Evolutionary conservation across 2,888 invertebrate genomes (phyloP), one percentile per base, ranked within the genome.

Genomic region (Ectropis crepuscularia): DNA sequence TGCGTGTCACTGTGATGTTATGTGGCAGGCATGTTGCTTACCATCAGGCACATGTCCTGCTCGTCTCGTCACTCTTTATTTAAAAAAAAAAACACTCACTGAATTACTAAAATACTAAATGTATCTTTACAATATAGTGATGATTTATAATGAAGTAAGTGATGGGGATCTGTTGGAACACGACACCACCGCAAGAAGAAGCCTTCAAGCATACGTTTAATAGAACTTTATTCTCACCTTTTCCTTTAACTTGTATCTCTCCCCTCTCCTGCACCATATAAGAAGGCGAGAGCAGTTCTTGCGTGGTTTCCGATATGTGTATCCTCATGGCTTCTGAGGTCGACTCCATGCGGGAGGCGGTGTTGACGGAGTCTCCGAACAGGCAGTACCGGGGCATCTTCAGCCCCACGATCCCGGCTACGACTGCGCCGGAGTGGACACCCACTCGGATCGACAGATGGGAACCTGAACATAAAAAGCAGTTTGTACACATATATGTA

Each of bases 321-420:
- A 99, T 97, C 86, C 97, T 96, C 97, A 98, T 98, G 0, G 98
- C 96, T 79, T 96, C 95, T 66, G 98, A 97, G 0, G 97, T 97
- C 0, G 97, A 97, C 83, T 98, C 98, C 98, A 99, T 98, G 41
- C 97, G 93, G 0, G 97, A 97, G 0, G 98, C 98, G 0, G 97
- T 97, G 80, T 97, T 97, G 0, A 98, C 98, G 0, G 97, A 96
- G 80, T 98, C 98, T 0, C 98, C 98, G 79, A 98, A 98, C 0
- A 97, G 93, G 75, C 97, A 97, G 85, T 96, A 96, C 43, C 96
- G 90, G 0, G 98, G 98, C 98, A 98, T 98, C 90, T 98, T 98
- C 6, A 98, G 89, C 0, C 98, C 98, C 0, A 98, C 98, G 42
- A 98, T 98, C 0, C 98, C 98, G 0, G 98, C 98, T 0, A 98